Base-by-base conservation (phyloP, 1,140 invertebrate species). In the Plutomurus gul region DNA sequence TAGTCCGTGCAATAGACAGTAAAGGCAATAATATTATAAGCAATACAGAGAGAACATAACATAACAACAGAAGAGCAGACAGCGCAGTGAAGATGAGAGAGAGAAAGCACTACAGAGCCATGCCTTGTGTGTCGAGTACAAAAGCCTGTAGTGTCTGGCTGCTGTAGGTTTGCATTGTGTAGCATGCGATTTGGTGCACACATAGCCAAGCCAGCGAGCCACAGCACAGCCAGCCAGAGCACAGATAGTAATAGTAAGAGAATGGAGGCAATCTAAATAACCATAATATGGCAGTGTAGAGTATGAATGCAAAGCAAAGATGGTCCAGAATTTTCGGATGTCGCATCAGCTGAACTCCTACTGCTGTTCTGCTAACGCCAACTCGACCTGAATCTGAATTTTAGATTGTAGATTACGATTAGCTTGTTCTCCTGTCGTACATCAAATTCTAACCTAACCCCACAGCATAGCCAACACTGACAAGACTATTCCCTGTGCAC, bases 391-490 rank as follows among this genome's bases (percentile, higher is more conserved):
- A 65, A 65, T 65, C 56, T 65, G 56, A 65, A 65, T 65, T 65
- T 65, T 65, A 65, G 56, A 65, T 65, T 65, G 56, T 65, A 65
- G 56, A 65, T 65, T 65, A 65, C 56, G 56, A 65, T 65, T 65
- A 65, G 56, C 56, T 65, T 65, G 56, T 65, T 30, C 56, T 65
- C 56, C 56, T 65, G 56, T 65, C 56, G 56, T 65, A 65, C 56
- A 65, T 65, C 56, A 65, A 65, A 65, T 65, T 65, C 56, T 65
- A 65, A 65, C 56, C 30, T 65, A 65, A 65, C 56, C 56, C 56
- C 27, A 65, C 27, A 65, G 56, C 56, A 65, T 65, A 65, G 36
- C 56, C 27, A 65, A 65, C 30, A 65, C 13, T 65, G 56, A 65
- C 56, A 65, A 4, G 30, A 16, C 56, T 65, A 65, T 33, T 65